A percentile compares a stretch with the other conserved stretches of the same genome.
Evolutionary conservation across 2,113 vertebrate genomes (phyloP).

Genomic region (Ptilorrhoa leucosticta): DNA sequence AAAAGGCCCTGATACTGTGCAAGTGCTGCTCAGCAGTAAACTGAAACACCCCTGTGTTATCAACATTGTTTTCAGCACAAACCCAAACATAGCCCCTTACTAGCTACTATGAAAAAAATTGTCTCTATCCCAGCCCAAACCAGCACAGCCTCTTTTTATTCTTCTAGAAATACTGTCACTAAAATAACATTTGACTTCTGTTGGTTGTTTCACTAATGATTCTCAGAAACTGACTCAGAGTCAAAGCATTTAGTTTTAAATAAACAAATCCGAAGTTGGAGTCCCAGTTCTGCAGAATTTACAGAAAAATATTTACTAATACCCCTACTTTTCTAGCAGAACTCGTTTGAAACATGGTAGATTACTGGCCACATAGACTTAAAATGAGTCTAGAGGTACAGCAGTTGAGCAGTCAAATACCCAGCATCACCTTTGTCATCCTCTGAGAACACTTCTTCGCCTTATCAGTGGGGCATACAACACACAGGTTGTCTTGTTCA

Average conservation of each 20-base stretch:
- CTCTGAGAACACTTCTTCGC: not conserved
- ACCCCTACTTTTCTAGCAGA: not conserved
- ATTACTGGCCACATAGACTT: not conserved
- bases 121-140: not conserved
- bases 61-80: not conserved
- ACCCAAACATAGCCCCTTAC: not conserved
- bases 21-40: not conserved
- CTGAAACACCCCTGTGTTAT: not conserved
- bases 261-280: not conserved
- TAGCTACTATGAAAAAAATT: not conserved
- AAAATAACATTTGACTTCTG: not conserved
- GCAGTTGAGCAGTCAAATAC: not conserved
- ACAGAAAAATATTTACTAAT: not conserved
- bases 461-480: rapidly evolving
- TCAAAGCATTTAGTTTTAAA: not conserved
- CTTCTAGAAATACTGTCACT: not conserved
- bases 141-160: not conserved
- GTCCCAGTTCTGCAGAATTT: not conserved
- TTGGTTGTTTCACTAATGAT: not conserved
- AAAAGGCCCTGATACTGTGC: not conserved
- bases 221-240: not conserved
- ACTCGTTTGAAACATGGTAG: not conserved
- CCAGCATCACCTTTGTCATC: not conserved
- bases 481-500: not conserved
- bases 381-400: not conserved